Base-by-base conservation (phyloP, 1,140 invertebrate genomes). In the Megalopta genalis region DNA sequence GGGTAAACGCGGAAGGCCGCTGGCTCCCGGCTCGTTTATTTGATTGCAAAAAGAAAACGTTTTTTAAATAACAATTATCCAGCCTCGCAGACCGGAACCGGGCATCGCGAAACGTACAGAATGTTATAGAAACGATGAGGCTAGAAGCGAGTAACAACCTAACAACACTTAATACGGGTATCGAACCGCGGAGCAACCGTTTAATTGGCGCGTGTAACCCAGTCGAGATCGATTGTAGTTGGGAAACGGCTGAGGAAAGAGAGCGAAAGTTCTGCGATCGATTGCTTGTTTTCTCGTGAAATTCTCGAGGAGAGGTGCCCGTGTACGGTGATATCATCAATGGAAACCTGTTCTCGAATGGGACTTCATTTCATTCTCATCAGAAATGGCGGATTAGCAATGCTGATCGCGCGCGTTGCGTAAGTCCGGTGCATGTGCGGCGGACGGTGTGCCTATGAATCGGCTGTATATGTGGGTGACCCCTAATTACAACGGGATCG, bases 221-320 rank as follows among this genome's bases (percentile, higher is more conserved):
- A 54, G 25, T 66, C 68, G 27, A 60, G 39, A 65, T 54, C 67
- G 64, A 77, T 69, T 14, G 52, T 60, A 70, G n/a, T 60, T 60
- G 25, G 27, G 57, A 81, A 65, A 66, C 60, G 27, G n/a, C 27
- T 39, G n/a, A 66, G 66, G 37, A 57, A 65, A 72, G 80, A 83
- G 82, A 83, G 74, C 68, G 82, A 83, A 78, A 83, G 73, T 62
- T 25, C 16, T 21, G 2, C 74, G 75, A 84, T 84, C 81, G 75
- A 83, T 84, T 32, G 67, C 49, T 73, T 39, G 49, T 83, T 71
- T 65, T 62, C 67, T 32, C 65, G 23, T 37, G 14, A 37, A 54
- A 77, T 49, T 70, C 46, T 25, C 60, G 16, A n/a, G n/a, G n/a
- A n/a, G 21, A 10, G 12, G 64, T 54, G 21, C 14, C 49, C 46